Conservation (phyloP, 2,888 invertebrate genomes). For the Thymelicus lineola region DNA sequence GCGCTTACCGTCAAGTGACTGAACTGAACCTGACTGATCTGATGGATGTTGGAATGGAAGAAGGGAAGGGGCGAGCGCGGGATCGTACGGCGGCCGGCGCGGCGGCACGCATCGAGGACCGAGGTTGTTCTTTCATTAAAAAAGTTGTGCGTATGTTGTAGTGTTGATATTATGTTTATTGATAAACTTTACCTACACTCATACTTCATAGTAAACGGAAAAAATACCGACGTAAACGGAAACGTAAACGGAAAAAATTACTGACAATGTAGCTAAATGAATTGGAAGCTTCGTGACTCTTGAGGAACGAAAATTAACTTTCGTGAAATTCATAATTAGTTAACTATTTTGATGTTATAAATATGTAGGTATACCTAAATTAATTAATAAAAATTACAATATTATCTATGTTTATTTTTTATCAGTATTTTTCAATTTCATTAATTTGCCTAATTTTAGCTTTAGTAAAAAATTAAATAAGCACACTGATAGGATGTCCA, state of each 20-base stretch:
- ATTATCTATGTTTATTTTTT: no score
- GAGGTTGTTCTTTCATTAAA: slow-evolving; percentile 35
- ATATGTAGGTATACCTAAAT: no score
- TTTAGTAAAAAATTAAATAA: not conserved
- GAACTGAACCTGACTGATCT: slow-evolving; percentile 61
- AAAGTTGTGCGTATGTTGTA: slow-evolving; percentile 25
- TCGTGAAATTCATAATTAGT: not conserved
- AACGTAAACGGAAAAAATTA: not conserved
- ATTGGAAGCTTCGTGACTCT: not conserved
- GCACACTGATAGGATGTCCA: no score
- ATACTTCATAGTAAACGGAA: not conserved
- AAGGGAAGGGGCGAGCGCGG: slow-evolving; percentile 57
- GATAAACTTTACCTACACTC: slow-evolving; percentile 21
- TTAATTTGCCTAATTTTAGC: no score
- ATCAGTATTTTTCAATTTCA: no score
- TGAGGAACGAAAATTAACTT: not conserved
- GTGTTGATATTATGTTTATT: slow-evolving; percentile 6
- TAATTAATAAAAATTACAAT: no score
- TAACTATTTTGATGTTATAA: no score
- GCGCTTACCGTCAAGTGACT: slow-evolving; percentile 73
- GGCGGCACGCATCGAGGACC: slow-evolving; percentile 38
- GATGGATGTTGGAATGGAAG: slow-evolving; percentile 49
- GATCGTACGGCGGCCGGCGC: slow-evolving; percentile 44
- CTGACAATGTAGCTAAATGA: not conserved
- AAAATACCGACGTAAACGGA: not conserved